phyloP scores from a whole-genome alignment of 2,113 vertebrate genomes.

The Barnardius zonarius region DNA sequence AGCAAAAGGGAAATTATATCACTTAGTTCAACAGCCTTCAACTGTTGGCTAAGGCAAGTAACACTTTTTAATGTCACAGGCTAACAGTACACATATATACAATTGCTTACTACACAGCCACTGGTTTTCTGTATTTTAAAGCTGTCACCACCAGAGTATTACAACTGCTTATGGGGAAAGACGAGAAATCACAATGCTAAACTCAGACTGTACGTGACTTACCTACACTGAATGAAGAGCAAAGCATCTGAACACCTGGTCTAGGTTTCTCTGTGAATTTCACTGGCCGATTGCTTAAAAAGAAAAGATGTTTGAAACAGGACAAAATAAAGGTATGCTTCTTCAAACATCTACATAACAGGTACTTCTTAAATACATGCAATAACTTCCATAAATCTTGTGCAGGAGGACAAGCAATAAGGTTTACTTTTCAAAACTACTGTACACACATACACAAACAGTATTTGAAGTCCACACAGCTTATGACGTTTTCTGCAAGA shows the following conservation, averaged over 20 bases:
- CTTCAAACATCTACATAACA: background rate
- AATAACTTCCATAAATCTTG: background rate
- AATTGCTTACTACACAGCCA: background rate
- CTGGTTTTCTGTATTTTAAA: background rate
- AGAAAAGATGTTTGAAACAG: background rate
- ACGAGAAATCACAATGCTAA: background rate
- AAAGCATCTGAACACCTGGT: constrained; percentile 93
- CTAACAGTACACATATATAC: background rate
- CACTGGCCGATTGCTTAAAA: constrained; percentile 84
- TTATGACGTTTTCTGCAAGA: background rate
- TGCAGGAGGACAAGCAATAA: background rate
- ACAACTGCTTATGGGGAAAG: background rate
- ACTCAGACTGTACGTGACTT: constrained; percentile 14
- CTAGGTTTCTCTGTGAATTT: constrained; percentile 94
- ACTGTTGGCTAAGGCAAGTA: background rate
- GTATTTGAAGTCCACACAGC: background rate
- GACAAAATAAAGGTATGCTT: background rate
- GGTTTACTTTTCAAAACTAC: background rate
- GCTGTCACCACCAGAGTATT: background rate
- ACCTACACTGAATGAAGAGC: constrained; percentile 97
- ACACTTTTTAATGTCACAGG: background rate
- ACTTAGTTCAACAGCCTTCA: background rate
- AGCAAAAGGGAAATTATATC: background rate
- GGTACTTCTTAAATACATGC: background rate
- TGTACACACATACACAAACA: background rate